Evolutionary conservation across 2,888 invertebrate genomes (phyloP).

Genomic region (Chironomus riparius): DNA sequence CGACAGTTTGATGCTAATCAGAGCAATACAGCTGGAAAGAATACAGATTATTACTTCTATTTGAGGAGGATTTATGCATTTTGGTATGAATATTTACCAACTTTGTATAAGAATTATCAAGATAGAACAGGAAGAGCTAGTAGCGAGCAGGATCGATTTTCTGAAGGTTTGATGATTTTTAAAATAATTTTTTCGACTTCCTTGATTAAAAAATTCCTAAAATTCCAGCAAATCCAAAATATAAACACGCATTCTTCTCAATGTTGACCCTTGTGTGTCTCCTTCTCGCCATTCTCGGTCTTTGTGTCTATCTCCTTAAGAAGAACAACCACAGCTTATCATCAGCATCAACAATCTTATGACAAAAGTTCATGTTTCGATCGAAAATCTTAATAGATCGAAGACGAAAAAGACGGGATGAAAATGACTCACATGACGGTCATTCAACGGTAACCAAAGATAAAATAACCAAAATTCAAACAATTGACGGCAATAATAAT

Average conservation of each 20-base stretch:
- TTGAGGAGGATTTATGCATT: conserved; percentile 39
- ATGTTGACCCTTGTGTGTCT: conserved; percentile 38
- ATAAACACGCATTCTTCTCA: conserved; percentile 41
- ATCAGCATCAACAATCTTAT: conserved; percentile 30
- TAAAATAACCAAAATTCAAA: background rate
- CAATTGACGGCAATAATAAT: conserved; percentile 29
- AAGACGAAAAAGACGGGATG: conserved; percentile 28
- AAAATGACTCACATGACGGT: background rate
- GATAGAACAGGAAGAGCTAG: conserved; percentile 22
- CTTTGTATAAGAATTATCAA: conserved; percentile 28
- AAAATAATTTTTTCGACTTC: no score
- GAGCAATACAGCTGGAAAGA: conserved; percentile 27
- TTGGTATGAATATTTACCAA: conserved; percentile 39
- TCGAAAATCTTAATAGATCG: conserved; percentile 32
- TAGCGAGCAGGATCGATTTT: conserved; percentile 13
- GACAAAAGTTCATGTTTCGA: conserved; percentile 42
- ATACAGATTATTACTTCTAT: conserved; percentile 36
- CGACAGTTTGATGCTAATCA: background rate
- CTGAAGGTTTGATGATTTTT: background rate
- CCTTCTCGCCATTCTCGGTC: conserved; percentile 36
- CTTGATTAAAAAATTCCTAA: background rate
- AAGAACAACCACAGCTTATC: conserved; percentile 33
- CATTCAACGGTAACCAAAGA: background rate
- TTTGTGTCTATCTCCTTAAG: conserved; percentile 40
- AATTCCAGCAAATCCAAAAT: conserved; percentile 32